Base-by-base conservation (phyloP, 2,888 invertebrate genomes). In the Aphodius granarius region DNA sequence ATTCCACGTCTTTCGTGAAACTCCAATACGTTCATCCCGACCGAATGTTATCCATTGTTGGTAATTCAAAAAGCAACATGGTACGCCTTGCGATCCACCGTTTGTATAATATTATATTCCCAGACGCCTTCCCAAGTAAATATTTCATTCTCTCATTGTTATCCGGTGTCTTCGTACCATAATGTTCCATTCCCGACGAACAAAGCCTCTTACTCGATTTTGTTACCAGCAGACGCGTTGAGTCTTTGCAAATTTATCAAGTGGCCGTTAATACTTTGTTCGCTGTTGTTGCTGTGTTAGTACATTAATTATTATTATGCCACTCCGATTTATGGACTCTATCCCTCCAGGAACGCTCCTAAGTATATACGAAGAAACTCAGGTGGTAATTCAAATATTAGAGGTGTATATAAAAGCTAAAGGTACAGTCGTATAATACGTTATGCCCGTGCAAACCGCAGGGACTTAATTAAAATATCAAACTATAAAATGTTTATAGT, bases 101-200 rank as follows among this genome's bases (percentile, higher is more conserved):
- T 66, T 20, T 62, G 13, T 72, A 63, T 68, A 72, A 75, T 75
- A 75, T 71, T 72, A 75, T 72, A 72, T 66, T 71, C 19, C 21
- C 74, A 63, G 20, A 63, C 43, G 18, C 70, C 22, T 19, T 71
- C 64, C 18, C 66, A 66, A 75, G 75, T 75, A 66, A 68, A 72
- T 75, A 75, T 75, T 75, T 72, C 75, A 75, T 75, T 75, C 66
- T 65, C 75, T 75, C 68, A 72, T 75, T 75, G 75, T 75, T 75
- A 66, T 72, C 19, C 19, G 22, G 63, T 72, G 72, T 75, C 72
- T 75, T 75, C 72, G 43, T 65, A 71, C 72, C 72, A 22, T 66
- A 72, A 72, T 72, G 66, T 72, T 75, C 66, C 72, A 72, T 63
- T 75, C 43, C 75, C n/a, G 20, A 13, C 16, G 75, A 66, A 75